Conservation (phyloP, 1,140 invertebrate genomes). For the Dryas iulia region DNA sequence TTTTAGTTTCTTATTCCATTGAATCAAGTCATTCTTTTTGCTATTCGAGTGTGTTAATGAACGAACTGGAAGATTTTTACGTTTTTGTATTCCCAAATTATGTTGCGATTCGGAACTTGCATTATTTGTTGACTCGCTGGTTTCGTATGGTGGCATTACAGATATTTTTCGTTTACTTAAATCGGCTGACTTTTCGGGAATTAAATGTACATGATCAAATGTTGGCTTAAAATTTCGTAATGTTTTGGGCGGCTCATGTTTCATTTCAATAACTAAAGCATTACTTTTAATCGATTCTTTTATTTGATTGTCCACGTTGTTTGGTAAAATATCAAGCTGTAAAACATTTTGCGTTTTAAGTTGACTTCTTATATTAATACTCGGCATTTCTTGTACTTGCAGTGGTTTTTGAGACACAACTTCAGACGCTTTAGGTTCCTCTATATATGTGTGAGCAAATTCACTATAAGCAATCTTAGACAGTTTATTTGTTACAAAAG, state of each 20-base stretch:
- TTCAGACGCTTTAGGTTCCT: constrained; percentile 36
- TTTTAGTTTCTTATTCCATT: constrained; percentile 64
- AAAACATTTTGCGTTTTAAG: constrained; percentile 74
- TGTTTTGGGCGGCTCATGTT: constrained; percentile 41
- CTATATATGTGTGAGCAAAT: constrained; percentile 50
- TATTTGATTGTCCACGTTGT: constrained; percentile 26
- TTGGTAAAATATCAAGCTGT: constrained; percentile 70
- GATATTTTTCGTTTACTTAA: constrained; percentile 51
- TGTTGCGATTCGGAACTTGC: constrained; percentile 37
- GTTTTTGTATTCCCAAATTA: constrained; percentile 18
- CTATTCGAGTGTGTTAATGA: background rate
- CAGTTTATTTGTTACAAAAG: background rate
- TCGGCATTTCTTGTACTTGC: constrained; percentile 69
- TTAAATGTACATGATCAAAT: constrained; percentile 15
- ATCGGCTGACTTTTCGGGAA: constrained; percentile 6
- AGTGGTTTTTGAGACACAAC: constrained; percentile 38
- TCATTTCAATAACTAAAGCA: constrained; percentile 55
- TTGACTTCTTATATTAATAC: constrained; percentile 74
- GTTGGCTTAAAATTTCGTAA: constrained; percentile 3
- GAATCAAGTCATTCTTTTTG: constrained; percentile 44
- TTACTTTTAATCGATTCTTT: constrained; percentile 44
- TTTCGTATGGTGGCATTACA: constrained; percentile 60
- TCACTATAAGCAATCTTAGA: constrained; percentile 53
- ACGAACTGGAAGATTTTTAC: background rate
- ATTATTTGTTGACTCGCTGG: constrained; percentile 56